Conservation (phyloP, 2,113 vertebrate genomes). For the Carassius auratus region DNA sequence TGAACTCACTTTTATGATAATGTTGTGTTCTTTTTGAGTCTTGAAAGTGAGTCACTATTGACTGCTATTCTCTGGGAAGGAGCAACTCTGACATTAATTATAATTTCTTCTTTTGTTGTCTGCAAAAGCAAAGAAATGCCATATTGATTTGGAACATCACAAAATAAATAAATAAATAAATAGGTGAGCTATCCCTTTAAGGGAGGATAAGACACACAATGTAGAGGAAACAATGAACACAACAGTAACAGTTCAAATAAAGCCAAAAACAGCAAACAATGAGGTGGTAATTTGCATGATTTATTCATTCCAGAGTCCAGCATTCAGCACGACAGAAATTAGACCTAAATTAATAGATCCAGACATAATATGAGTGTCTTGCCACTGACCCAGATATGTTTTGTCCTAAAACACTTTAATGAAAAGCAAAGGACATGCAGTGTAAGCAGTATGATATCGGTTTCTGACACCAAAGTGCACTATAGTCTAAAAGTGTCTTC, state of each 20-base stretch:
- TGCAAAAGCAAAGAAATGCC: not conserved
- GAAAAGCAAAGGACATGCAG: not conserved
- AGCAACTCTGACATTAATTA: not conserved
- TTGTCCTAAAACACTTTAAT: not conserved
- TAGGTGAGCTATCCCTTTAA: not conserved
- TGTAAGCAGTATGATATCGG: not conserved
- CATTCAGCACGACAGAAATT: slow-evolving; percentile 7
- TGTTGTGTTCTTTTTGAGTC: not conserved
- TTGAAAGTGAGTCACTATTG: not conserved
- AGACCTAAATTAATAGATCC: slow-evolving; percentile 4
- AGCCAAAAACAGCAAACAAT: slow-evolving; percentile 13
- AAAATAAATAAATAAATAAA: not conserved
- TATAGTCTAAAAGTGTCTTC: not conserved
- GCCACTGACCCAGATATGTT: slow-evolving; percentile 16
- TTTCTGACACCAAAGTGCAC: not conserved
- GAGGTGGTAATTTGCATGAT: slow-evolving; percentile 13
- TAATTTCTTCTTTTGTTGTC: not conserved
- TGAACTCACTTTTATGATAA: not conserved
- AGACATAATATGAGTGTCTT: not conserved
- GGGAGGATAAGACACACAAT: not conserved
- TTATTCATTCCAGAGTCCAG: slow-evolving; percentile 17
- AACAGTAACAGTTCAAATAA: not conserved
- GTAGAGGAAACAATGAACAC: not conserved
- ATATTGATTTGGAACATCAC: not conserved
- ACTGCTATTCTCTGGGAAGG: not conserved